Percentiles rank a stretch among this genome's conserved stretches.
phyloP scores from a whole-genome alignment of 1,140 invertebrate genomes.

The Araneus ventricosus region DNA sequence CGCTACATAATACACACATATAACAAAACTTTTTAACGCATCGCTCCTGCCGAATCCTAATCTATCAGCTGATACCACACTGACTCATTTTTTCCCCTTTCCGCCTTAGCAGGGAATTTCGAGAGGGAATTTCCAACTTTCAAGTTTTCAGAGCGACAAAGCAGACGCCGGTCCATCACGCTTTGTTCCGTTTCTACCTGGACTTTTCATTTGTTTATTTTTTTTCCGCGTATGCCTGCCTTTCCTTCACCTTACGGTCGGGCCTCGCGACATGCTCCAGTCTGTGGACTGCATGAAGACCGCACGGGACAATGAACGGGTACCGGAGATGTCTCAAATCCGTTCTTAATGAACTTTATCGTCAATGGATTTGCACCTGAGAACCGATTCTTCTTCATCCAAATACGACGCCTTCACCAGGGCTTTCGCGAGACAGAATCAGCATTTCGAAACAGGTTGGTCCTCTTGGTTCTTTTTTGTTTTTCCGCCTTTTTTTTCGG shows the following conservation, averaged over 20 bases:
- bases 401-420: slow-evolving; percentile 62
- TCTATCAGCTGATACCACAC: slow-evolving; percentile 42
- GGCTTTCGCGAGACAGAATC: slow-evolving; percentile 68
- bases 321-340: background rate
- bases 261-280: slow-evolving; percentile 18
- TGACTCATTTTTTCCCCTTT: background rate
- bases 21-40: background rate
- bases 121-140: slow-evolving; percentile 36
- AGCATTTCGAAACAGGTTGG: slow-evolving; percentile 73
- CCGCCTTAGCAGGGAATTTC: slow-evolving; percentile 21
- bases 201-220: background rate
- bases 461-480: slow-evolving; percentile 44
- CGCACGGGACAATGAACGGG: slow-evolving; percentile 6
- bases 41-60: background rate
- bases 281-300: background rate
- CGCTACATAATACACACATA: background rate
- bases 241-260: slow-evolving; percentile 9
- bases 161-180: slow-evolving; percentile 25
- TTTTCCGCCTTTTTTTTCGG: background rate
- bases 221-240: background rate
- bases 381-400: background rate
- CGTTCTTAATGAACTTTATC: slow-evolving; percentile 7
- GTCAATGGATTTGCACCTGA: slow-evolving; percentile 69
- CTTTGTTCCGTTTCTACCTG: slow-evolving; percentile 19
- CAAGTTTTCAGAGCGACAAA: slow-evolving; percentile 15